Base-by-base conservation (phyloP, 2,888 invertebrate genomes). In the Hedya salicella region DNA sequence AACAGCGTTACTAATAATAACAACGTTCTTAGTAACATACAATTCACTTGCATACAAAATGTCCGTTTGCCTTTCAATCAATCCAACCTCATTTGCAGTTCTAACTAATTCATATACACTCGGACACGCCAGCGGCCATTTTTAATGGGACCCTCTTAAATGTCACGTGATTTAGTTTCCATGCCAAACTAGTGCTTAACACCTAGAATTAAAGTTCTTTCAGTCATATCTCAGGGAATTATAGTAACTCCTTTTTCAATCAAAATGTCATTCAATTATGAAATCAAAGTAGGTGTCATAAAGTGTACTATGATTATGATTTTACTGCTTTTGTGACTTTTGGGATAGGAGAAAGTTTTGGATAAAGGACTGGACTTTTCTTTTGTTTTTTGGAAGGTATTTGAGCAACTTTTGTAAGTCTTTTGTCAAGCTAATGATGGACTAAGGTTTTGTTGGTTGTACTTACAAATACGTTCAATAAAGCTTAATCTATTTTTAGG, bases 401-500 rank as follows among this genome's bases (percentile, higher is more conserved):
- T 40, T 16, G 54, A 54, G 25, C 48, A 48, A 48, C 21, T 53
- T 14, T 39, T 17, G 39, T 21, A 30, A 49, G 14, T 21, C 54
- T 25, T 54, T 54, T 54, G 54, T 54, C 25, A 39, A n/a, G 14
- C 3, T 54, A 54, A 42, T 42, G 40, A 54, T 21, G 21, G 14
- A 21, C 14, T 54, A 4, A 11, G 14, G 25, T 32, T 32, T 6
- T 1, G 32, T 36, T 36, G 36, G 11, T 36, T 36, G 6, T 36
- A 36, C 36, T 36, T 11, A 11, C 9, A 9, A 9, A 36, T 9
- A 9, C 2, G 9, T n/a, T n/a, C n/a, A n/a, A 36, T 9, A 11
- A 11, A 36, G 36, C 11, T 36, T 25, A 25, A 25, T 25, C 6
- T 25, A 25, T 3, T 25, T 25, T 25, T 25, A 25, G 25, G 25